Evolutionary conservation across 2,797 vertebrate species (phyloP), one percentile per base, ranked within the genome.

Genomic region (Rhinoraja longicauda): DNA sequence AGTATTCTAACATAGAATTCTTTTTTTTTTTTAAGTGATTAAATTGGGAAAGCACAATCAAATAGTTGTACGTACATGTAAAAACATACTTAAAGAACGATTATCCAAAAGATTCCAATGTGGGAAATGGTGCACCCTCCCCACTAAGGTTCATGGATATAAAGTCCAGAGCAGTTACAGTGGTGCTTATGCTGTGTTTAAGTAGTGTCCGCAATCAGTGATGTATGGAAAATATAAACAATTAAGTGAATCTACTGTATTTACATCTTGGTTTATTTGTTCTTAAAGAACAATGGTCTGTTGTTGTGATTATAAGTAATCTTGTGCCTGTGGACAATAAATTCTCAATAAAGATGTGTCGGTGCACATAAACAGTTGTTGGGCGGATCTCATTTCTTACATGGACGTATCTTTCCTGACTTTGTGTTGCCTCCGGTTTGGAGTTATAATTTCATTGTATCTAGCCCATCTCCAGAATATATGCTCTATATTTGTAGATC

Each of bases 321-420:
- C 45, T 92, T 92, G 90, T 92, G 70, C 90, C 26, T 29, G 70
- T 92, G 90, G 73, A 53, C 70, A 73, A 92, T 72, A 57, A 92
- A 75, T 92, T 92, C 90, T 92, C 90, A 92, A 75, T 92, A 92
- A 92, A 92, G 67, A 92, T 53, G 70, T 92, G 90, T 92, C 21
- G 19, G 21, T 92, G 26, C 90, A 92, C 64, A 92, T 92, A 26
- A 92, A n/a, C 21, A 6, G 53, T n/a, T 21, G 64, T 53, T 75
- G 39, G 45, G 29, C 15, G 90, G 39, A 36, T 21, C 7, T 7
- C 9, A 53, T 75, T 75, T 53, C 10, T 75, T 92, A 45, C 7
- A 36, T 5, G 2, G 17, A 17, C 13, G 67, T 0, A 10, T 67
- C 15, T 21, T 17, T 67, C 36, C 13, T 88, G 84, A 67, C n/a